A percentile compares a stretch with the other conserved stretches of the same genome.
Evolutionary conservation across 2,888 invertebrate species (phyloP).

Genomic region (Euzetes globulus): DNA sequence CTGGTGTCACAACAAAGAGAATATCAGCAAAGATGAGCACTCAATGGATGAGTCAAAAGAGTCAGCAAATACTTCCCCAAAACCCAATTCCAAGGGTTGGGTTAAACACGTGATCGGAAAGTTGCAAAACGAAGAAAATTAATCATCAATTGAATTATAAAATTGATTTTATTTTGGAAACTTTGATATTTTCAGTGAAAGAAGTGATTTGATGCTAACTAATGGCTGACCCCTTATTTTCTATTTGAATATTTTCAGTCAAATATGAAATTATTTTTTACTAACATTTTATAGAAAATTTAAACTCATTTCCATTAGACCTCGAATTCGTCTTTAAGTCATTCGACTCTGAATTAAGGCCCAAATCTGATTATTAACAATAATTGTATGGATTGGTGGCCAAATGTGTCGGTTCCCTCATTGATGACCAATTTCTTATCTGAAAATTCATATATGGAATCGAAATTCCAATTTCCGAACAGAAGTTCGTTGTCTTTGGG

Average conservation of each 20-base stretch:
- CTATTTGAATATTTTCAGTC: slow-evolving; percentile 16
- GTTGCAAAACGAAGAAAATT: slow-evolving; percentile 52
- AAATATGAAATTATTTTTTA: slow-evolving; percentile 21
- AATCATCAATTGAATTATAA: not conserved
- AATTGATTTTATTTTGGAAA: not conserved
- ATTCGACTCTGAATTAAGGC: not conserved
- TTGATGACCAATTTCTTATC: too few species aligned
- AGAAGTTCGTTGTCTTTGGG: too few species aligned
- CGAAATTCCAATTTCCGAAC: too few species aligned
- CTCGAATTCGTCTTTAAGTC: not conserved
- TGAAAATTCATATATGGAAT: too few species aligned
- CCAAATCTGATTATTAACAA: too few species aligned
- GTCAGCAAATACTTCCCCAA: slow-evolving; percentile 19
- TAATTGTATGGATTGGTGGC: too few species aligned
- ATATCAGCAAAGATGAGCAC: slow-evolving; percentile 42
- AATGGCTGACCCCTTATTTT: not conserved
- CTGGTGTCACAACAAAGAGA: slow-evolving; percentile 42
- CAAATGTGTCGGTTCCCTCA: too few species aligned
- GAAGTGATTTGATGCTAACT: too few species aligned
- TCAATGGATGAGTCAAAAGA: slow-evolving; percentile 45
- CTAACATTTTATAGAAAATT: slow-evolving; percentile 23
- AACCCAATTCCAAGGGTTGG: slow-evolving; percentile 55
- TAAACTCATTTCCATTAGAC: not conserved
- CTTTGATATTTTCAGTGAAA: not conserved
- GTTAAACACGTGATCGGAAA: slow-evolving; percentile 66